Evolutionary conservation across 2,113 vertebrate genomes (phyloP), one percentile per base, ranked within the genome.

Genomic region (Athene noctua): DNA sequence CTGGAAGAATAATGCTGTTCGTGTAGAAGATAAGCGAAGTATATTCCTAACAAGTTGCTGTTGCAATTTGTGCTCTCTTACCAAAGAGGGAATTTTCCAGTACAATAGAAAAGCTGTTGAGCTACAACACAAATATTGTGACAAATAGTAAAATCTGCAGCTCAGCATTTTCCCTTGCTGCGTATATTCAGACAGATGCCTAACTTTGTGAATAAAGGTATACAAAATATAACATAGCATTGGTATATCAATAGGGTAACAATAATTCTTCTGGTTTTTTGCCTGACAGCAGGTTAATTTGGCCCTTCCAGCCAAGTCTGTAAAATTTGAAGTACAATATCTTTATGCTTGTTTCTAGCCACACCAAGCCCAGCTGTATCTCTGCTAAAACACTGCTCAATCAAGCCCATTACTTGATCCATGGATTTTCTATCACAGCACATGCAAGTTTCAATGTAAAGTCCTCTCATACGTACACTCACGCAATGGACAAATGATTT

Each of bases 61-160:
- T 73, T 77, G 70, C 80, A 80, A 62, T 82, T n/a, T 94, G n/a
- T 87, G 26, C 36, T 87, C 29, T 30, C 36, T 85, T 73, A 77
- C 40, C 29, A 75, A 11, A 26, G 30, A 79, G 52, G 38, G 73
- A 82, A 84, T 89, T 94, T 89, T 80, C 54, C 73, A 91, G 47
- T 49, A 68, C 57, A 62, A 70, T 34, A 75, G 77, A 61, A 89
- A 95, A 92, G 40, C 61, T 77, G 22, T 75, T 65, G 40, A 89
- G 58, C 34, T 94, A 34, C 68, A 94, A 57, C 51, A 25, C 57
- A 91, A 96, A 82, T 84, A 72, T 81, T 94, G 42, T 89, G 80
- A 84, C 44, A 81, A 81, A 84, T 2, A 58, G 17, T 34, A 79
- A 80, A 75, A 92, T 62, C 23, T 71, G n/a, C 42, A 88, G 63